Percentiles rank a stretch among this genome's conserved stretches.
Evolutionary conservation across 2,888 invertebrate species (phyloP).

Genomic region (Caenorhabditis japonica): DNA sequence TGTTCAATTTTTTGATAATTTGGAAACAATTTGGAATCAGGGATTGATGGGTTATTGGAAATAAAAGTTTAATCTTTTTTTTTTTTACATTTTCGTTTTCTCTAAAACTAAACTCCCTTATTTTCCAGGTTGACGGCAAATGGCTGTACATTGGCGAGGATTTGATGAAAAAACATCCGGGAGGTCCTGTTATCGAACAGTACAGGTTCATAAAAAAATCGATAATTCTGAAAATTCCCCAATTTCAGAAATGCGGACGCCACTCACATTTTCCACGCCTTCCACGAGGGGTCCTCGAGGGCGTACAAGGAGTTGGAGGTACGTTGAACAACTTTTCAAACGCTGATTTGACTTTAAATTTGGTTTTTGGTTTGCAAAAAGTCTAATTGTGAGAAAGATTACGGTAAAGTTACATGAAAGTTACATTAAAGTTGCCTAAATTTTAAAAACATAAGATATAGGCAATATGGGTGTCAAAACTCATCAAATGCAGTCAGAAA

Average conservation of each 20-base stretch:
- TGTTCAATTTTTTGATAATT: not conserved
- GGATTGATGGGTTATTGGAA: not conserved
- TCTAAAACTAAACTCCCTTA: not conserved
- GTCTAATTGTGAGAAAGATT: too few relatives aligned
- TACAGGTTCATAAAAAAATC: too few relatives aligned
- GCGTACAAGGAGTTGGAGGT: conserved; percentile 73
- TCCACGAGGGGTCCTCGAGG: conserved; percentile 71
- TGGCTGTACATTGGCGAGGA: conserved; percentile 72
- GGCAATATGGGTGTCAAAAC: too few relatives aligned
- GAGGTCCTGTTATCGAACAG: conserved; percentile 73
- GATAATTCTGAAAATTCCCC: too few relatives aligned
- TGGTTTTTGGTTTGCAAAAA: too few relatives aligned
- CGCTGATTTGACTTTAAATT: too few relatives aligned
- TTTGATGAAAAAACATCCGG: conserved; percentile 72
- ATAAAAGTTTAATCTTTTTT: not conserved
- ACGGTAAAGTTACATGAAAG: too few relatives aligned
- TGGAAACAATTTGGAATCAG: too few relatives aligned
- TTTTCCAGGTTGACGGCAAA: conserved; percentile 68
- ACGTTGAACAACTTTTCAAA: not conserved
- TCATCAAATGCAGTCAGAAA: too few relatives aligned
- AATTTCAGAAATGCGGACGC: conserved; percentile 73
- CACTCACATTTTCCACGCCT: conserved; percentile 76
- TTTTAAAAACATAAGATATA: too few relatives aligned
- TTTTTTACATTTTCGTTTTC: not conserved
- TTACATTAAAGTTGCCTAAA: too few relatives aligned